Conservation (phyloP, 2,797 vertebrate species). For the Hapalemur alaotrensis region DNA sequence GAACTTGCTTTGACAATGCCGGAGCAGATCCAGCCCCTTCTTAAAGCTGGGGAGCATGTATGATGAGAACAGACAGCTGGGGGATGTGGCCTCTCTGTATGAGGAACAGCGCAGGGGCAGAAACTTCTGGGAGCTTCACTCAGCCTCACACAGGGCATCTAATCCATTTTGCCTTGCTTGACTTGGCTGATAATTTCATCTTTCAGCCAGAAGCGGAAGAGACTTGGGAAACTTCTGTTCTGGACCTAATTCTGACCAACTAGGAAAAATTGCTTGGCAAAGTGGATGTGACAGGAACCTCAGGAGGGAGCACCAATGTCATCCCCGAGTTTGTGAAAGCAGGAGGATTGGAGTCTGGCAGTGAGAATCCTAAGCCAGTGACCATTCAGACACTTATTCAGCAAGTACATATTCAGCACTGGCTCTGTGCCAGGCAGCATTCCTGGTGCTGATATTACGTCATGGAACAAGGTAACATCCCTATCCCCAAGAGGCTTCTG, state of each 20-base stretch:
- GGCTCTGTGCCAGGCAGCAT: background rate
- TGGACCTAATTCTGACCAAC: constrained; percentile 70
- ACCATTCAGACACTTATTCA: background rate
- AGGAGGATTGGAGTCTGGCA: background rate
- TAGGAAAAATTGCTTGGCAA: constrained; percentile 65
- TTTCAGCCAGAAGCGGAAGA: constrained; percentile 58
- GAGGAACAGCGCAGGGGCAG: background rate
- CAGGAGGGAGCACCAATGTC: constrained; percentile 4
- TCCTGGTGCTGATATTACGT: background rate
- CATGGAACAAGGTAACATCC: background rate
- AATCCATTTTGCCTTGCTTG: constrained; percentile 48
- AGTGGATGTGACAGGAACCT: constrained; percentile 64
- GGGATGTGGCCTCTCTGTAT: background rate
- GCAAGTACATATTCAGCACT: background rate
- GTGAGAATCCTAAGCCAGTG: background rate
- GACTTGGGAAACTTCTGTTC: constrained; percentile 55
- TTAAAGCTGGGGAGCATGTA: background rate
- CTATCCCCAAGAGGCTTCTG: background rate
- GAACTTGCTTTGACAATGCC: background rate
- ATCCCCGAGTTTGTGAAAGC: constrained; percentile 54
- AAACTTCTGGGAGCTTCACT: background rate
- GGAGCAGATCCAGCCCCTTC: background rate
- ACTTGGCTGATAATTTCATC: constrained; percentile 61
- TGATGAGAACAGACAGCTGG: background rate
- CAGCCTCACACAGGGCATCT: background rate